Conservation (phyloP, 2,797 vertebrate genomes). For the Acipenser ruthenus region DNA sequence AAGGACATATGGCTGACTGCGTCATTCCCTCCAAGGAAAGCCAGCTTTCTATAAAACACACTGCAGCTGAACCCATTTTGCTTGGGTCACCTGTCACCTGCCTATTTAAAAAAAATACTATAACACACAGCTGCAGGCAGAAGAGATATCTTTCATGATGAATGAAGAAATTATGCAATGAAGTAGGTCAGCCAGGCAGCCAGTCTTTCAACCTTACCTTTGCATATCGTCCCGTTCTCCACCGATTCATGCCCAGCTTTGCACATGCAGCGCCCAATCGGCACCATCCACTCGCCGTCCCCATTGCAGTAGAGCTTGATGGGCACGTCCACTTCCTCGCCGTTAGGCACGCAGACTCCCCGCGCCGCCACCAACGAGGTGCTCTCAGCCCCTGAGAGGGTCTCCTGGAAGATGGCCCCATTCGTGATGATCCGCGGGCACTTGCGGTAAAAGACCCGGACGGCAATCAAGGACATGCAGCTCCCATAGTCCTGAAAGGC, state of each 20-base stretch:
- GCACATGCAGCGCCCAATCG: constrained; percentile 91
- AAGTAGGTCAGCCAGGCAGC: neutral
- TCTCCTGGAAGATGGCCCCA: constrained; percentile 81
- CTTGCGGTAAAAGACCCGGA: constrained; percentile 88
- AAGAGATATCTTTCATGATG: constrained; percentile 1
- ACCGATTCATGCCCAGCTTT: constrained; percentile 74
- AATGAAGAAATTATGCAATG: neutral
- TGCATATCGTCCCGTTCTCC: constrained; percentile 80
- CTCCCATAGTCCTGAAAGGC: constrained; percentile 95
- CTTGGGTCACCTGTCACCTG: too few relatives aligned
- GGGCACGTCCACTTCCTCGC: constrained; percentile 90
- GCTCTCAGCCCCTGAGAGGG: constrained; percentile 86
- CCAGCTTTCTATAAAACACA: too few relatives aligned
- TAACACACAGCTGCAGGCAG: too few relatives aligned
- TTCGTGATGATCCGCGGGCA: constrained; percentile 80
- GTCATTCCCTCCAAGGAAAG: too few relatives aligned
- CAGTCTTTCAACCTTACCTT: constrained; percentile 59
- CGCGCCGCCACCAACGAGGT: constrained; percentile 85
- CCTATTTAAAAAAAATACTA: too few relatives aligned
- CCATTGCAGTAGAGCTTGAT: constrained; percentile 95
- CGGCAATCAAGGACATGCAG: constrained; percentile 92
- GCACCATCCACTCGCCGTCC: constrained; percentile 92
- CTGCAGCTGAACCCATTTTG: too few relatives aligned
- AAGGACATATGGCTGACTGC: too few relatives aligned
- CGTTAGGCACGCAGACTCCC: constrained; percentile 80